Percentiles rank a stretch among this genome's conserved stretches.
Evolutionary conservation across 2,113 vertebrate species (phyloP).

Genomic region (Otolemur garnettii): DNA sequence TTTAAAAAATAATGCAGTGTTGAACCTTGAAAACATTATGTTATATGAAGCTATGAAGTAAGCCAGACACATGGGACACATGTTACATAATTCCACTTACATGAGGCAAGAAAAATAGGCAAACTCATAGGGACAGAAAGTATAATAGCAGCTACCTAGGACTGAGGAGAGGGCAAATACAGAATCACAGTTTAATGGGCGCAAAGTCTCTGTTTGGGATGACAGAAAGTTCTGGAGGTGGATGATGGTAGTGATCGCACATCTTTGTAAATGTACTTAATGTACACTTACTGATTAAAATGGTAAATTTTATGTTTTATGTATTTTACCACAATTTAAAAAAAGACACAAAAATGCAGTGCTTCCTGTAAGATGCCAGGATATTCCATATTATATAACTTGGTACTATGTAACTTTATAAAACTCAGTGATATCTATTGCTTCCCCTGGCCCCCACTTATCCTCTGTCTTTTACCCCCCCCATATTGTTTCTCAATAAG

Average conservation of each 20-base stretch:
- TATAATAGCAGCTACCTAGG: background rate
- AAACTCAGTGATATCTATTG: background rate
- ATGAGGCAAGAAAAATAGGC: background rate
- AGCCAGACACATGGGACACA: background rate
- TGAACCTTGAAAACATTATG: background rate
- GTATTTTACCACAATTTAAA: constrained; percentile 2
- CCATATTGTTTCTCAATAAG: background rate
- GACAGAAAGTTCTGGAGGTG: background rate
- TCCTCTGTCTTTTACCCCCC: background rate
- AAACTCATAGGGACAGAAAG: background rate
- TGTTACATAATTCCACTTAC: background rate
- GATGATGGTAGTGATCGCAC: fast-evolving
- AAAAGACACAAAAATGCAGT: background rate
- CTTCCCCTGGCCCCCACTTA: background rate
- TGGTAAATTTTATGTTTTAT: background rate
- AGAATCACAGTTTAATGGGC: background rate
- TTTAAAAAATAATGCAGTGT: background rate
- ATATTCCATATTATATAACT: background rate
- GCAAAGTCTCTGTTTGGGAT: background rate
- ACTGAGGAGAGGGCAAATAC: no score
- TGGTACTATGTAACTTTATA: background rate
- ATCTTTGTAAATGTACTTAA: background rate
- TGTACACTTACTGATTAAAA: background rate
- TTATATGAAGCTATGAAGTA: constrained; percentile 35
- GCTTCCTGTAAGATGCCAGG: background rate